Evolutionary conservation across 2,113 vertebrate species (phyloP), one percentile per base, ranked within the genome.

Genomic region (Anser cygnoides): DNA sequence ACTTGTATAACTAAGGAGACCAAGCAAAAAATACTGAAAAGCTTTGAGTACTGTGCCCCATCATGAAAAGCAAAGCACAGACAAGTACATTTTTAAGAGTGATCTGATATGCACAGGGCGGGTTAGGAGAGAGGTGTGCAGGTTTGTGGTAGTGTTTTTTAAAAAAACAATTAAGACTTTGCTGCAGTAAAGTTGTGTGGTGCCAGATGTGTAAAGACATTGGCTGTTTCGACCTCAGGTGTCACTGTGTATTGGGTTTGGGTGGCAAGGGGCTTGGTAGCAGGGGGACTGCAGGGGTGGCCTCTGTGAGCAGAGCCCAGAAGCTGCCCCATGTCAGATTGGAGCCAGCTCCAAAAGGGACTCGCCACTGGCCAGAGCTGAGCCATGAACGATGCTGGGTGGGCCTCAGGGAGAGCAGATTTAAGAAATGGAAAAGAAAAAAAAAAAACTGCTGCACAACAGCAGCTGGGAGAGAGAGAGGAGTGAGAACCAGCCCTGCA

Each of bases 141-240:
- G 19, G 29, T 82, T 88, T 94, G 37, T 68, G 11, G 33, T 70
- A 55, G 41, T 78, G 16, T 54, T 79, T 88, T 93, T 80, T n/a
- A n/a, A 33, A 9, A 10, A 49, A 62, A 82, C 44, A 75, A 61
- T 76, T 65, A 82, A 81, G 44, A 17, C 9, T 78, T 50, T 92
- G 74, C 29, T 18, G 19, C 73, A 68, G 29, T 54, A 8, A 50
- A 84, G 52, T 74, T 58, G 72, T 71, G 52, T 52, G 44, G 37
- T 62, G 52, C 76, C 50, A 87, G 72, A 80, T 92, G n/a, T 77
- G 31, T 87, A 73, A 79, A 66, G 80, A 44, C 73, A 75, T 78
- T 37, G 37, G 54, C 91, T 93, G n/a, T 93, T 94, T 93, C 20
- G 28, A 63, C 80, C 63, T 80, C 81, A 57, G 22, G 33, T 96